phyloP scores from a whole-genome alignment of 1,140 invertebrate genomes.

The Kradibia gibbosae region DNA sequence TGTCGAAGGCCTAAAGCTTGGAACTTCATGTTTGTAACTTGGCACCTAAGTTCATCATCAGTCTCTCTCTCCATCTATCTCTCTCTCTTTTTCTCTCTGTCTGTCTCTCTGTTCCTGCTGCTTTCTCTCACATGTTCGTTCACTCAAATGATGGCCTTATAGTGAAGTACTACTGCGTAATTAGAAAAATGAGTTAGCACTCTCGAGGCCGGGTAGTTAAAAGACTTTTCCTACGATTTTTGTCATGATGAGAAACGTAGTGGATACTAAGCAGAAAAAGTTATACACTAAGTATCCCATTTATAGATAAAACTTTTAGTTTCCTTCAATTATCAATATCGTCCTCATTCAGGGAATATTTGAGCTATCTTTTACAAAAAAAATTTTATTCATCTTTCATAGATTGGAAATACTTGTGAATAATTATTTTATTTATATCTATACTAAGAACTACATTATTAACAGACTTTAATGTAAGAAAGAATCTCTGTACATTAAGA shows the following conservation, averaged over 20 bases:
- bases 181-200: slow-evolving; percentile 71
- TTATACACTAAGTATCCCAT: neutral
- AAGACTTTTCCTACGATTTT: slow-evolving; percentile 38
- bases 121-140: neutral
- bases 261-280: slow-evolving; percentile 2
- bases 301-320: slow-evolving; percentile 5
- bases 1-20: neutral
- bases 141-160: slow-evolving; percentile 9
- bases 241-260: neutral
- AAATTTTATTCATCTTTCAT: no score
- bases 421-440: no score
- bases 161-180: slow-evolving; percentile 59
- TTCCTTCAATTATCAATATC: slow-evolving; percentile 30
- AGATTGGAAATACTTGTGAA: no score
- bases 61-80: slow-evolving; percentile 1
- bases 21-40: slow-evolving; percentile 44
- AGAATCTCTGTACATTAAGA: no score
- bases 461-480: no score
- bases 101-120: no score
- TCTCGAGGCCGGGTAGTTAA: slow-evolving; percentile 28
- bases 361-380: neutral
- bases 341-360: slow-evolving; percentile 6
- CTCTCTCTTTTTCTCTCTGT: slow-evolving; percentile 44
- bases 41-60: slow-evolving; percentile 65
- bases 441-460: no score